Conservation (phyloP, 2,888 invertebrate species). For the Bombylius major region DNA sequence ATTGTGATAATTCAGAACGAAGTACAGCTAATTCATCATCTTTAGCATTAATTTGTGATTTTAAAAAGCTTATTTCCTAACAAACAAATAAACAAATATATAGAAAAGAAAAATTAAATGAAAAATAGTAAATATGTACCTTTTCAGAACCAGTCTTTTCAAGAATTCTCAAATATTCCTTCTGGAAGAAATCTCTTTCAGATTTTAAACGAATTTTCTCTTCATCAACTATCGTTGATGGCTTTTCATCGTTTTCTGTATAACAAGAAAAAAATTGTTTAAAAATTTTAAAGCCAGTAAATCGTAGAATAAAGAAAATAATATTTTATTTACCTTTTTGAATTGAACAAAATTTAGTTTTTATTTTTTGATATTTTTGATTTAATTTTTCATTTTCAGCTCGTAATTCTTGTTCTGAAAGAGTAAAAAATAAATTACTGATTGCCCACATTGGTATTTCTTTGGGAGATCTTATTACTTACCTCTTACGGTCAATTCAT, state of each 20-base stretch:
- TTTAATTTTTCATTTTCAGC: slow-evolving; percentile 39
- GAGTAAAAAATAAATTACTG: slow-evolving; percentile 6
- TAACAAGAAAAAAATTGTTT: no score
- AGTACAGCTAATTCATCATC: slow-evolving; percentile 28
- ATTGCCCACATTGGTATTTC: not conserved
- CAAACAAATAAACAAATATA: not conserved
- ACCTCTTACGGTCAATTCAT: slow-evolving; percentile 48
- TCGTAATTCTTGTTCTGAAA: slow-evolving; percentile 38
- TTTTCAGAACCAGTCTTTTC: slow-evolving; percentile 26
- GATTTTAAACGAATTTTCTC: slow-evolving; percentile 29
- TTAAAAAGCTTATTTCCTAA: slow-evolving; percentile 28
- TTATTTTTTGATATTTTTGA: slow-evolving; percentile 40
- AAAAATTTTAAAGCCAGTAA: no score
- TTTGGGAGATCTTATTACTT: slow-evolving; percentile 13
- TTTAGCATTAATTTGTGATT: slow-evolving; percentile 29
- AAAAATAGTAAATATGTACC: slow-evolving; percentile 9
- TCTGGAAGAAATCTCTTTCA: slow-evolving; percentile 34
- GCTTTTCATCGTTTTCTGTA: slow-evolving; percentile 1
- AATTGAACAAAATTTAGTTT: slow-evolving; percentile 23
- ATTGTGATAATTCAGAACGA: slow-evolving; percentile 20
- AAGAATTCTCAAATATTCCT: slow-evolving; percentile 30
- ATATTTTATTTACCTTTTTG: slow-evolving; percentile 19
- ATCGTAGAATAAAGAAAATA: not conserved
- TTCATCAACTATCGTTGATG: slow-evolving; percentile 20
- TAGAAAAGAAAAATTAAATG: not conserved